phyloP scores from a whole-genome alignment of 2,888 invertebrate species.

The Pterostichus niger region DNA sequence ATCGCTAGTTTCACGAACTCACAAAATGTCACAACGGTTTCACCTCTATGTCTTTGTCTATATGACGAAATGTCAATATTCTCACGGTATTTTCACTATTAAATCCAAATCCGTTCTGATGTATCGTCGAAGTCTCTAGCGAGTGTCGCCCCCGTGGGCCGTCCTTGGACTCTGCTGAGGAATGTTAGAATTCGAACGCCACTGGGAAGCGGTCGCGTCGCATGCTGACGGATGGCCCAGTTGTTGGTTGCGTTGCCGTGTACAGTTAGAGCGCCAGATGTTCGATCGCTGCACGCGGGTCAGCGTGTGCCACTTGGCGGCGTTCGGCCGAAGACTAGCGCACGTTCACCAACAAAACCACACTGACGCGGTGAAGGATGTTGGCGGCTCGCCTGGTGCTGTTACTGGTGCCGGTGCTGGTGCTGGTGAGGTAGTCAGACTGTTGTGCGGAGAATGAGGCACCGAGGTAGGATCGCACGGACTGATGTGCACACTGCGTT shows the following conservation, averaged over 20 bases:
- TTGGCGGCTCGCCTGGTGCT: background rate
- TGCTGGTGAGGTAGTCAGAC: background rate
- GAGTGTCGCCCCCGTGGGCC: background rate
- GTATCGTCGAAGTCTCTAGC: constrained; percentile 15
- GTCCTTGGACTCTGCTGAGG: background rate
- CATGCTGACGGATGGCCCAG: constrained; percentile 36
- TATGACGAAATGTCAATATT: background rate
- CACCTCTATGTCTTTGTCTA: constrained; percentile 3
- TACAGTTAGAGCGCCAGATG: constrained; percentile 56
- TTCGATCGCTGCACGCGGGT: constrained; percentile 38
- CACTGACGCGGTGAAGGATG: constrained; percentile 26
- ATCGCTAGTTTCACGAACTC: background rate
- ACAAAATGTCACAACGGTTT: constrained; percentile 5
- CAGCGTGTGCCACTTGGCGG: constrained; percentile 63
- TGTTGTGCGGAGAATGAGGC: constrained; percentile 9
- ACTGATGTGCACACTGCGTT: background rate
- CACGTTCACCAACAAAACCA: constrained; percentile 58
- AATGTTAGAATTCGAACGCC: constrained; percentile 23
- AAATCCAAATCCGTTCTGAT: background rate
- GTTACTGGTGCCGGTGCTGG: background rate
- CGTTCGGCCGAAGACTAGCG: constrained; percentile 56
- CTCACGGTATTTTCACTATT: background rate
- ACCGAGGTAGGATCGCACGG: constrained; percentile 19
- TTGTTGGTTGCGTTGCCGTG: constrained; percentile 2
- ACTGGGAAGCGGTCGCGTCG: constrained; percentile 1